Base-by-base conservation (phyloP, 2,888 invertebrate genomes). In the Allacma fusca region DNA sequence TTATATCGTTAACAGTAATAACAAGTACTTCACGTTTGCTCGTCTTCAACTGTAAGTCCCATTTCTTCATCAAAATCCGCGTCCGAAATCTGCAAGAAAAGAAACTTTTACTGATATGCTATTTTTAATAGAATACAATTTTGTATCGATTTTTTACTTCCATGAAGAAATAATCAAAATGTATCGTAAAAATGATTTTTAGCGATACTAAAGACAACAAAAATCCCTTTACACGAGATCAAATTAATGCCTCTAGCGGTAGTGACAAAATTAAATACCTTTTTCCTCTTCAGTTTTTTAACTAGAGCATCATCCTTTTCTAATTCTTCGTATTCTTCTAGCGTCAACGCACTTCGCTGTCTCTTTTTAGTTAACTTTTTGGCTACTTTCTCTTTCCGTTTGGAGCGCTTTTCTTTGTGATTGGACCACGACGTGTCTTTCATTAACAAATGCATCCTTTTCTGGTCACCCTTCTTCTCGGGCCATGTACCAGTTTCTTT, bases 201-300 rank as follows among this genome's bases (percentile, higher is more conserved):
- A n/a, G n/a, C n/a, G n/a, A n/a, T n/a, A n/a, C n/a, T n/a, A n/a
- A n/a, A n/a, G n/a, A n/a, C n/a, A n/a, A n/a, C n/a, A n/a, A n/a
- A n/a, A n/a, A n/a, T n/a, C n/a, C n/a, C n/a, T n/a, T n/a, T n/a
- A n/a, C n/a, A n/a, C n/a, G n/a, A n/a, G n/a, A n/a, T n/a, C n/a
- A n/a, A n/a, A n/a, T n/a, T n/a, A n/a, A n/a, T n/a, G n/a, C n/a
- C n/a, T n/a, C n/a, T n/a, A n/a, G n/a, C n/a, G n/a, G n/a, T n/a
- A n/a, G n/a, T n/a, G 34, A 34, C 43, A 23, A 44, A 19, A 44
- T 43, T 19, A 50, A 34, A 76, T 84, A 90, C 90, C 87, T 96
- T 96, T 84, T 93, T 92, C 85, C 91, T 93, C 86, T 95, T 96
- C 0, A 95, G 88, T 85, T 94, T 95, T 86, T 96, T 97, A 79